A percentile compares a stretch with the other conserved stretches of the same genome.
These are phyloP conservation scores for Chaenodraco wilsoni DNA, from an alignment of 2,797 vertebrate genomes.

Conservation along the genomic window DNA sequence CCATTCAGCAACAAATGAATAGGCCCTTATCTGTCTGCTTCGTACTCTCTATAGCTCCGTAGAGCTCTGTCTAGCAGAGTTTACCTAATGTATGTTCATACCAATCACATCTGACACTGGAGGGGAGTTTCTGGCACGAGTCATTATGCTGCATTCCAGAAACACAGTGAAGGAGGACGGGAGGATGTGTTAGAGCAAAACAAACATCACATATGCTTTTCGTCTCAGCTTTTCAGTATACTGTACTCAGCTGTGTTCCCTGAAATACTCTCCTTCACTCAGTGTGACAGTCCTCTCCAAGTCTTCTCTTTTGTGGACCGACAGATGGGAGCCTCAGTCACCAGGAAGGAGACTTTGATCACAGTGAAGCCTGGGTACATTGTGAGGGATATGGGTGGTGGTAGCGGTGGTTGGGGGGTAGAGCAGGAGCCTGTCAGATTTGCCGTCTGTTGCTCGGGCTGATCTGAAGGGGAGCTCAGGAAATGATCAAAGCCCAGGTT, in stretches of 20 bases:
- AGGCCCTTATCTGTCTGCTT: constrained; percentile 38
- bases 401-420: constrained; percentile 9
- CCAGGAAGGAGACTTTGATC: constrained; percentile 80
- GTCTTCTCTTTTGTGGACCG: constrained; percentile 50
- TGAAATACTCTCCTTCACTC: constrained; percentile 53
- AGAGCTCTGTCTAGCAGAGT: constrained; percentile 2
- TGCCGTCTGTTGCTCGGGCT: constrained; percentile 74
- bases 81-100: constrained; percentile 32
- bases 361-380: constrained; percentile 70
- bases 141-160: constrained; percentile 43
- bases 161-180: constrained; percentile 16
- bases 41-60: constrained; percentile 16
- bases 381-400: constrained; percentile 53
- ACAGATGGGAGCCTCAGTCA: constrained; percentile 66
- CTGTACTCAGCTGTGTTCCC: constrained; percentile 41
- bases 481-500: constrained; percentile 87
- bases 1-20: constrained; percentile 25
- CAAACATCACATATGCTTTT: constrained; percentile 53
- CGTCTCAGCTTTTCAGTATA: constrained; percentile 39
- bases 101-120: constrained; percentile 39
- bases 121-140: constrained; percentile 45
- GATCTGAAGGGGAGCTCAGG: constrained; percentile 76
- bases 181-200: constrained; percentile 48
- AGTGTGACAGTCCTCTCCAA: constrained; percentile 52
- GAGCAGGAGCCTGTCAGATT: constrained; percentile 81